These are phyloP conservation scores for Microtus pennsylvanicus DNA, from an alignment of 2,113 vertebrate species.

Conservation along the genomic window DNA sequence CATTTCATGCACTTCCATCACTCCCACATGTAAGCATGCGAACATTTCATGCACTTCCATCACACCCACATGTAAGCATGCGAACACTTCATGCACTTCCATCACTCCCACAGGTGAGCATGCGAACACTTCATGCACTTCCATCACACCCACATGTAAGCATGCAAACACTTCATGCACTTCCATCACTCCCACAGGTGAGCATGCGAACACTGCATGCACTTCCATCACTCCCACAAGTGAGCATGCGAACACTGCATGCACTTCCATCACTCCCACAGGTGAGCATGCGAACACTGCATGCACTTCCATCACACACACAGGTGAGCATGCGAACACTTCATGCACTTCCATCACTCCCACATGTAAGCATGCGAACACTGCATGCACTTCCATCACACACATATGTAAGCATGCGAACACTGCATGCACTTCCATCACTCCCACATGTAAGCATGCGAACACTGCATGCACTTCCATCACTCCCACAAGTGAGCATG, in stretches of 20 bases:
- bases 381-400: background rate
- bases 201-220: background rate
- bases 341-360: no score
- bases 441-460: no score
- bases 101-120: no score
- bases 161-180: background rate
- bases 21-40: no score
- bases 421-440: background rate
- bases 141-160: no score
- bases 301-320: fast-evolving
- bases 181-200: background rate
- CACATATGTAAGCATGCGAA: background rate
- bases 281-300: no score
- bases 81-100: background rate
- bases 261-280: background rate
- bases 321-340: no score
- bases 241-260: background rate
- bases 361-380: no score
- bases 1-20: background rate
- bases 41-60: background rate
- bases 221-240: background rate
- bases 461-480: background rate
- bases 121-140: background rate
- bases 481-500: no score
- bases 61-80: no score